phyloP scores from a whole-genome alignment of 2,888 invertebrate species.

The Cantharis rufa region DNA sequence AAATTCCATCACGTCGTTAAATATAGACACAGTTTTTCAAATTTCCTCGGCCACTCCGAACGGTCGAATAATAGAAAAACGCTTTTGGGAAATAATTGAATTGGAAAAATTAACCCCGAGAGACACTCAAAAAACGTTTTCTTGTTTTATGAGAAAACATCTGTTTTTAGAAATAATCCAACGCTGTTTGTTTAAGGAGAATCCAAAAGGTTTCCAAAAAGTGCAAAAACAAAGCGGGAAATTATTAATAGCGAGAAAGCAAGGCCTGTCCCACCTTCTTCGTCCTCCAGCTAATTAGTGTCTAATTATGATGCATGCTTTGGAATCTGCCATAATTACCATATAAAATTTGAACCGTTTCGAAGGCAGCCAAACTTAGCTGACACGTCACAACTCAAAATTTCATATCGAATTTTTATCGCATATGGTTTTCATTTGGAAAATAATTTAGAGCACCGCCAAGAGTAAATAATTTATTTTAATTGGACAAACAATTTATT shows the following conservation, averaged over 20 bases:
- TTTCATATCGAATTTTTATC: conserved; percentile 7
- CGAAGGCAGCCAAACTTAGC: conserved; percentile 29
- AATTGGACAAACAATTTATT: conserved; percentile 39
- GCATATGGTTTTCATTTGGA: conserved; percentile 37
- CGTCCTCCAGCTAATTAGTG: conserved; percentile 32
- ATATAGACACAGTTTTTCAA: background rate
- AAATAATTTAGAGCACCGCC: conserved; percentile 1
- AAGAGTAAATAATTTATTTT: conserved; percentile 30
- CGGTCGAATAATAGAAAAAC: background rate
- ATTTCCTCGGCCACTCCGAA: background rate
- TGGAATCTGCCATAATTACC: conserved; percentile 34
- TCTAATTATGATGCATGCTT: conserved; percentile 32
- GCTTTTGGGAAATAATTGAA: background rate
- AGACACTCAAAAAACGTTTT: background rate
- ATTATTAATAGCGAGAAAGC: background rate
- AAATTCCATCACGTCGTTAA: background rate
- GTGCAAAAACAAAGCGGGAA: background rate
- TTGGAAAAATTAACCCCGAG: background rate
- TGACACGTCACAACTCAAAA: conserved; percentile 26
- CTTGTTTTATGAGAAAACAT: background rate
- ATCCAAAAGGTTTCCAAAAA: background rate
- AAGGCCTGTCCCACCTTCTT: conserved; percentile 16
- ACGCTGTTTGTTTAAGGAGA: background rate
- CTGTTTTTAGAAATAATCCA: background rate
- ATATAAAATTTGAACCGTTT: conserved; percentile 39